These are phyloP conservation scores for Drosophila nebulosa DNA, from an alignment of 1,140 invertebrate species.

Conservation along the genomic window DNA sequence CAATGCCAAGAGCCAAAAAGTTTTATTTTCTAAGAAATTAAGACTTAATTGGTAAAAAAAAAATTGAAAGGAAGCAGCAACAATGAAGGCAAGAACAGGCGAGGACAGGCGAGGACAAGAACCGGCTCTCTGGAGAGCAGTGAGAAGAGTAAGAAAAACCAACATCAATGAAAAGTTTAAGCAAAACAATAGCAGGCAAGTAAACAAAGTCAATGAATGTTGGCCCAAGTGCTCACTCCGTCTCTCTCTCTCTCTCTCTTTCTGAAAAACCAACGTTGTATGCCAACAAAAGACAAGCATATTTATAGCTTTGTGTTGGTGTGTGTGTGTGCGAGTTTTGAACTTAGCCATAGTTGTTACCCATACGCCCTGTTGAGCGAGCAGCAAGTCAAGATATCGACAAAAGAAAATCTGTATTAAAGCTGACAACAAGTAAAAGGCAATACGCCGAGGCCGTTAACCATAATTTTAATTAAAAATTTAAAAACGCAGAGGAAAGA, in stretches of 20 bases:
- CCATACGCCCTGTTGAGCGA: conserved; percentile 65
- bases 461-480: conserved; percentile 53
- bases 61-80: conserved; percentile 24
- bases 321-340: conserved; percentile 11
- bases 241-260: too few relatives aligned
- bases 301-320: conserved; percentile 7
- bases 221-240: conserved; percentile 49
- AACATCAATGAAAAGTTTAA: conserved; percentile 78
- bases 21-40: conserved; percentile 80
- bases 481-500: conserved; percentile 23
- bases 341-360: conserved; percentile 45
- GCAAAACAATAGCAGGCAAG: conserved; percentile 70
- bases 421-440: background rate
- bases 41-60: conserved; percentile 78
- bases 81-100: conserved; percentile 34
- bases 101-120: conserved; percentile 35
- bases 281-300: conserved; percentile 20
- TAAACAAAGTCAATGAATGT: conserved; percentile 76
- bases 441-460: conserved; percentile 10
- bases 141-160: conserved; percentile 41
- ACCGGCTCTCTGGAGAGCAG: background rate
- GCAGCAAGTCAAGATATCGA: conserved; percentile 44
- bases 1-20: conserved; percentile 72
- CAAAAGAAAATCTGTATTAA: conserved; percentile 28
- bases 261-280: conserved; percentile 28